Evolutionary conservation across 1,140 invertebrate species (phyloP), one percentile per base, ranked within the genome.

Genomic region (Rhopalosiphum maidis): DNA sequence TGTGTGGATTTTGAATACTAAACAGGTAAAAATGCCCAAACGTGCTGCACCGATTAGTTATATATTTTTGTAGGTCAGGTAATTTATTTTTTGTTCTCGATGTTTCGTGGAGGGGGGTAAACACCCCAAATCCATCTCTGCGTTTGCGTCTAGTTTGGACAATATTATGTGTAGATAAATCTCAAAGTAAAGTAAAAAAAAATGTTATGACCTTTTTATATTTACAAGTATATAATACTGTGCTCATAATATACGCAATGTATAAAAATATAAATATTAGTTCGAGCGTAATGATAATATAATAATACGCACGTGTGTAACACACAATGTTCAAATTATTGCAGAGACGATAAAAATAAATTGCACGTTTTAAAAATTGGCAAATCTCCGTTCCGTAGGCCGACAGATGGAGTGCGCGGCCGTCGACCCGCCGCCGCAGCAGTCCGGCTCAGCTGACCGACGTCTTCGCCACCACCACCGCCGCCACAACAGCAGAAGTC

Each of bases 331-430:
- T n/a, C n/a, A 35, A 77, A 77, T 77, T 77, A 35, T 77, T 77
- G 15, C 30, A 18, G n/a, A 68, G 4, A 77, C 60, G 60, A 77
- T 77, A 85, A 85, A 85, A 87, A 87, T 87, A 55, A 55, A 55
- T 77, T 77, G 60, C 60, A 77, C 60, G n/a, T 77, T 77, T n/a
- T n/a, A 51, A 90, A 90, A 90, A 90, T 90, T 90, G n/a, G 88
- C 88, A 90, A 90, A 51, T 88, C 46, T 48, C 87, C 37, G 88
- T 55, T 18, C 41, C 25, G 7, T 37, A 54, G 89, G 89, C 89
- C 89, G 25, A 48, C 54, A 90, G 89, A 90, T 90, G 54, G 89
- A 90, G 89, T 90, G 89, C 89, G 55, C 54, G 89, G 89, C 55
- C 55, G 89, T 90, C 89, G 89, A 90, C 89, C 89, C 15, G 88